Evolutionary conservation across 2,797 vertebrate species (phyloP).

Genomic region (Acestrorhynchus altus): DNA sequence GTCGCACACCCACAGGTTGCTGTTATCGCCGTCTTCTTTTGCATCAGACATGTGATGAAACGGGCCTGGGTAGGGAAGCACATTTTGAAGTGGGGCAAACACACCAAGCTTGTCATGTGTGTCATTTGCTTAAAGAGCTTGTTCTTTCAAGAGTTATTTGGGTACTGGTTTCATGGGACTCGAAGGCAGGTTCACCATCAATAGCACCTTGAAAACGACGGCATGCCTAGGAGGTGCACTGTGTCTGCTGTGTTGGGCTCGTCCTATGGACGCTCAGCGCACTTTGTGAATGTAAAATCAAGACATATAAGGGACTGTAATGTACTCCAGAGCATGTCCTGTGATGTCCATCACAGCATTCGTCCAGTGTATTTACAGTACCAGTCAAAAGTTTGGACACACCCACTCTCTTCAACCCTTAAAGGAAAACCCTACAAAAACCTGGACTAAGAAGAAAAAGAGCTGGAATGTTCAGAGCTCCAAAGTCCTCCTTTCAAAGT

Average conservation of each 20-base stretch:
- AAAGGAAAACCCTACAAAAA: no score
- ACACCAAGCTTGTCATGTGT: constrained; percentile 55
- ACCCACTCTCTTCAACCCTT: no score
- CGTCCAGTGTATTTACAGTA: no score
- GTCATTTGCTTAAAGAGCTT: constrained; percentile 59
- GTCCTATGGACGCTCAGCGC: no score
- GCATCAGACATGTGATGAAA: constrained; percentile 56
- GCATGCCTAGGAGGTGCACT: not conserved
- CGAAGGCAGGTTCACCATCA: not conserved
- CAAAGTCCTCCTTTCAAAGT: no score
- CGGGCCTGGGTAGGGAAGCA: constrained; percentile 59
- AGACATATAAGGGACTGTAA: not conserved
- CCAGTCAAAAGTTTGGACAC: no score
- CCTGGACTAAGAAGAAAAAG: no score
- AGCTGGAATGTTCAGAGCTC: no score
- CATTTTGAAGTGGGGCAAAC: constrained; percentile 50
- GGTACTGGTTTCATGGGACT: constrained; percentile 56
- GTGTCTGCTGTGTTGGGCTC: not conserved
- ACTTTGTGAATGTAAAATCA: no score
- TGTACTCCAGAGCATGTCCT: no score
- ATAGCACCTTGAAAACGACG: not conserved
- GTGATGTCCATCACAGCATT: no score
- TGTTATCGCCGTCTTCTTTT: constrained; percentile 51
- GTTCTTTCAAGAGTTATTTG: constrained; percentile 53
- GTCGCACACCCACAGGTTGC: constrained; percentile 51